Conservation (phyloP, 2,797 vertebrate genomes). For the Coregonus ussuriensis region DNA sequence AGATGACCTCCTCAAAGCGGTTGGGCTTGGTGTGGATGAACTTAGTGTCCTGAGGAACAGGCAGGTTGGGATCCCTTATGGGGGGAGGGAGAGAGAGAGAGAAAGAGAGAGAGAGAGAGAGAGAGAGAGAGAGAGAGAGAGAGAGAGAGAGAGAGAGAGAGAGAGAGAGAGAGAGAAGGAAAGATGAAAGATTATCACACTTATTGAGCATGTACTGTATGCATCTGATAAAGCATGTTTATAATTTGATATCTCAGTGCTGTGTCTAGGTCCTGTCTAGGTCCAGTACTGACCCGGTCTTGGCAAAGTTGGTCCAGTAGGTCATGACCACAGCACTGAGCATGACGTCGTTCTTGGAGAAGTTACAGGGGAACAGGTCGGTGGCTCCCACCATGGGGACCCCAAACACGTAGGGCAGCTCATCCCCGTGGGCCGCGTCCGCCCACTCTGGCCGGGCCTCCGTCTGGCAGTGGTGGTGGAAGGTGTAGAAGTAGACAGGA, state of each 20-base stretch:
- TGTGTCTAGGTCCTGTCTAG: background rate
- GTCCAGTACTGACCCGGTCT: constrained; percentile 81
- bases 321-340: constrained; percentile 96
- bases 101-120: background rate
- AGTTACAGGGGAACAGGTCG: constrained; percentile 96
- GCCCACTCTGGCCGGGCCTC: constrained; percentile 94
- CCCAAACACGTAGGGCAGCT: constrained; percentile 94
- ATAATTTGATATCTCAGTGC: background rate
- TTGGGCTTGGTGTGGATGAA: constrained; percentile 98
- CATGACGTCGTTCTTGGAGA: constrained; percentile 98
- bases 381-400: constrained; percentile 96
- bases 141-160: background rate
- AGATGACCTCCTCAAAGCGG: constrained; percentile 94
- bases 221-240: no score
- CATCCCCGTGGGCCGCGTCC: constrained; percentile 92
- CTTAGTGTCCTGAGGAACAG: constrained; percentile 94
- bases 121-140: background rate
- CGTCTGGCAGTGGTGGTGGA: constrained; percentile 98
- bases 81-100: constrained; percentile 20
- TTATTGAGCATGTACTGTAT: background rate
- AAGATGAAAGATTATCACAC: background rate
- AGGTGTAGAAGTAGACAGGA: constrained; percentile 94
- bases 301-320: constrained; percentile 98
- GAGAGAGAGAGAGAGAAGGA: background rate
- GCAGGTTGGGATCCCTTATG: constrained; percentile 88